Base-by-base conservation (phyloP, 1,140 invertebrate genomes). In the Capitella teleta region DNA sequence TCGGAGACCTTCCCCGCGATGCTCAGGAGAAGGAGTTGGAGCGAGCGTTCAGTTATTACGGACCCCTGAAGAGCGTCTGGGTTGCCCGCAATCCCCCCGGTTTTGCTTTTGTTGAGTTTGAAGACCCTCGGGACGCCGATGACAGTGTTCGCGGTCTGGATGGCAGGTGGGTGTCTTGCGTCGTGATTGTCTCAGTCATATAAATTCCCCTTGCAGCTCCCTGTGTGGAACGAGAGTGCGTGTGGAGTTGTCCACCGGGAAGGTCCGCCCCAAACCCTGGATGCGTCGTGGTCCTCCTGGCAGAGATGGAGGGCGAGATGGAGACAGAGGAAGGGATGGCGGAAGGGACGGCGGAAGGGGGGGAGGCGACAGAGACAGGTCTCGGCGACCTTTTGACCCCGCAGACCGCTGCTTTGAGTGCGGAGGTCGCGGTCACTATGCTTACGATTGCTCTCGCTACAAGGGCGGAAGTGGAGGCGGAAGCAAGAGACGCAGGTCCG, bases 101-200 rank as follows among this genome's bases (percentile, higher is more conserved):
- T 28, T 96, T 96, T 76, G 91, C 90, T 12, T 96, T 96, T 75
- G 85, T 96, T 16, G 90, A 95, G 71, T 96, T 91, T 74, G 91
- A 96, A 74, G 91, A 92, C 70, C 79, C 82, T 61, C 82, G 87
- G 64, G 91, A 96, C 74, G 91, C 91, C 5, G 88, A 91, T 66
- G 91, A 97, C 76, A 86, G 90, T 14, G 85, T 91, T n/a, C 76
- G 87, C 61, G 89, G 83, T 41, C 74, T 98, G 51, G 92, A 98
- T 77, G 93, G 93, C 63, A 72, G 73, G 79, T 80, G 68, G 10
- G 47, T 24, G 12, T 2, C 26, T 2, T 26, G 23, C 24, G 25
- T 14, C 3, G 23, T 24, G 25, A 19, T 16, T 2, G 16, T 43
- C n/a, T 4, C 23, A 19, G 2, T 19, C 4, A 19, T 3, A n/a